Conservation (phyloP, 2,113 vertebrate genomes). For the Damaliscus lunatus region DNA sequence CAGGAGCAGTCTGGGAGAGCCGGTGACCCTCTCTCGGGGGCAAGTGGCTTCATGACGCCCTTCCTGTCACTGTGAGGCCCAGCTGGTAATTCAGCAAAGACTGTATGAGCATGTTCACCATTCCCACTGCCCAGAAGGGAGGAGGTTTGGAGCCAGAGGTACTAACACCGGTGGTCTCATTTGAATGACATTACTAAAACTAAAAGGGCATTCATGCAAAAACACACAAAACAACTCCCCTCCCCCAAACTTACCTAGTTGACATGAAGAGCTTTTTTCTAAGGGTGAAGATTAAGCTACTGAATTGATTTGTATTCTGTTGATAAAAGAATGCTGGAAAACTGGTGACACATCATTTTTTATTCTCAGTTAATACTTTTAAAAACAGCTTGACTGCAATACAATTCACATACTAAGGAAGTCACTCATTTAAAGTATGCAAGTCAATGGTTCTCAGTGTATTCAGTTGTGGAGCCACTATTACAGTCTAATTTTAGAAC, state of each 20-base stretch:
- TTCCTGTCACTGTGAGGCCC: neutral
- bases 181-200: neutral
- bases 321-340: neutral
- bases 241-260: neutral
- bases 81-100: neutral
- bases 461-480: neutral
- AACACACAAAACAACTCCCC: neutral
- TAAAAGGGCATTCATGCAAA: neutral
- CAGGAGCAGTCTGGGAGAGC: neutral
- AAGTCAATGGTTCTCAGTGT: neutral
- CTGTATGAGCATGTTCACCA: accelerated
- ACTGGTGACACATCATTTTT: neutral
- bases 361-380: neutral
- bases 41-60: neutral
- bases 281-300: neutral
- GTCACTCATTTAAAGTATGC: neutral
- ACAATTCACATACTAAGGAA: slow-evolving; percentile 2
- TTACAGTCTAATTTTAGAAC: slow-evolving; percentile 10
- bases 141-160: neutral
- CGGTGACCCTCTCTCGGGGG: neutral
- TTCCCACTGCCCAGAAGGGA: neutral
- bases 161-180: neutral
- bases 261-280: neutral
- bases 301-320: neutral
- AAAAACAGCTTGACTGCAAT: neutral